Evolutionary conservation across 92 coral and sea anemone species (phyloP), one percentile per base, ranked within the genome.

Genomic region (Phenganax subtilis): DNA sequence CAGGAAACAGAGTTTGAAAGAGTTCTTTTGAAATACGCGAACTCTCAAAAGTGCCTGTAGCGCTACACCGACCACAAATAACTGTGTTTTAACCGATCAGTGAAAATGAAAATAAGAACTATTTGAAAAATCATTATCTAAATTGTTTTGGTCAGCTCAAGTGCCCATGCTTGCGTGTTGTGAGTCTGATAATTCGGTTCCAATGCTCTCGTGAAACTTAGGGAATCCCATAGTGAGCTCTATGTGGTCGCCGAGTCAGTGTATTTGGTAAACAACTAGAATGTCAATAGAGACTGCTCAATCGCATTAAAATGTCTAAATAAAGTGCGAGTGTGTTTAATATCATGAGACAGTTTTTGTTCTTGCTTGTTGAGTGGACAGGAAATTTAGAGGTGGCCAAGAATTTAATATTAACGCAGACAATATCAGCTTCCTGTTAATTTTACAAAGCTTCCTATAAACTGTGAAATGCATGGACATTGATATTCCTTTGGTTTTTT

Each of bases 1-100:
- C 71, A 83, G 88, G 70, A 52, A 58, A 75, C 68, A 53, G 84
- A 29, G 66, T 70, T 57, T 66, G 70, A 65, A 30, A 27, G 80
- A 68, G 66, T 85, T 37, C 77, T 56, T 51, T 37, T 63, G 80
- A 66, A 55, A 84, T 64, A 76, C 55, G 51, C 27, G 53, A 55
- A 75, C 72, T 44, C 75, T 75, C 75, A n/a, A 54, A 63, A 84
- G 66, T 52, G 54, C 47, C 51, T 27, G 28, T 30, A 66, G 37
- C 51, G 47, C 47, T 37, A 37, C 47, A 37, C 47, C 47, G 47
- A 37, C 47, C 47, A 37, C 47, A 37, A 5, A 37, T 5, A 37
- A 37, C 47, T 37, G 47, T 37, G 47, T 37, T 37, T 37, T 37
- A 37, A 37, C 47, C 47, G 47, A 37, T 37, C 47, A 7, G 67